These are phyloP conservation scores for Carduelis carduelis DNA, from an alignment of 2,797 vertebrate species.

Conservation along the genomic window DNA sequence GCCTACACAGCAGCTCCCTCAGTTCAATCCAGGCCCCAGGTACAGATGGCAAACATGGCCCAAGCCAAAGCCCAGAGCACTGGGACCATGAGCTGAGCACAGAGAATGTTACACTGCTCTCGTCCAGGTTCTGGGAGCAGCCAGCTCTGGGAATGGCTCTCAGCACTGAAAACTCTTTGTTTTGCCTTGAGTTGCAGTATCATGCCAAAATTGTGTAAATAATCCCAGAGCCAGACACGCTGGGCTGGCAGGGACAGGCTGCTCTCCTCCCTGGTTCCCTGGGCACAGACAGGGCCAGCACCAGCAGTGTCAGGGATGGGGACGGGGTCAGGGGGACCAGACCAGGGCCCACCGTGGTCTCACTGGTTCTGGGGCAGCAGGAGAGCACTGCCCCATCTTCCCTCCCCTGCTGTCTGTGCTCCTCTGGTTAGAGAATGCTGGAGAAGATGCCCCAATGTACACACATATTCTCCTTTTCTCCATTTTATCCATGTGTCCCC, in stretches of 20 bases:
- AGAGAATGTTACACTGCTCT: neutral
- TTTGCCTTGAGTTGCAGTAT: neutral
- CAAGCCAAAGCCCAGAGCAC: neutral
- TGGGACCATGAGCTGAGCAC: neutral
- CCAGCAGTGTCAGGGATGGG: neutral
- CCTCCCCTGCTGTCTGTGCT: neutral
- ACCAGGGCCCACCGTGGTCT: neutral
- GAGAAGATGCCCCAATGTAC: neutral
- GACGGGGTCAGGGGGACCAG: fast-evolving
- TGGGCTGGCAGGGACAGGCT: neutral
- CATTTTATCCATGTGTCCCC: neutral
- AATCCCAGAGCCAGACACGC: neutral
- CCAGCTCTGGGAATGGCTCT: neutral
- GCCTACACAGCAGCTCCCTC: neutral
- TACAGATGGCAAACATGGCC: neutral
- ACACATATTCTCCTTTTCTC: neutral
- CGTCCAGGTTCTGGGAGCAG: neutral
- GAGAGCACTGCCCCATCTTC: neutral
- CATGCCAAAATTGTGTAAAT: neutral
- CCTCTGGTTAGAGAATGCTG: neutral
- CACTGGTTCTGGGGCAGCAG: neutral
- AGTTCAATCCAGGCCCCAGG: neutral
- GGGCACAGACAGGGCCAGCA: neutral
- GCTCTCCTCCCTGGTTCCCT: neutral
- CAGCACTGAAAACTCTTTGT: neutral